Evolutionary conservation across 2,113 vertebrate species (phyloP), one percentile per base, ranked within the genome.

Genomic region (Anguilla rostrata): DNA sequence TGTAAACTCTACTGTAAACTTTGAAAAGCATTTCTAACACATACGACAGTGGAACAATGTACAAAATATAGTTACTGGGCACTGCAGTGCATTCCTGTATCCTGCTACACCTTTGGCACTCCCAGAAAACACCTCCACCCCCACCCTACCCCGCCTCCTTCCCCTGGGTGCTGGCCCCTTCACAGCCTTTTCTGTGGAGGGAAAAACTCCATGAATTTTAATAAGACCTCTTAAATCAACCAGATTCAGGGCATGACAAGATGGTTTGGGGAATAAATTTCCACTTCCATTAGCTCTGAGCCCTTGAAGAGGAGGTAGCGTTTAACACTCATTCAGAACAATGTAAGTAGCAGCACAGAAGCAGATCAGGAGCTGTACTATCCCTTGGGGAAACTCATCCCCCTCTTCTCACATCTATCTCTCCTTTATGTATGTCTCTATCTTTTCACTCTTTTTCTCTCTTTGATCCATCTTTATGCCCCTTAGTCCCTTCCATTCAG

Each of bases 151-250:
- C 41, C 9, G 5, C 41, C 81, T 81, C 39, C 79, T 41, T 81
- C 39, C 79, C 18, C 79, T 22, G 18, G 18, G 14, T 6, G 20
- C 39, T 16, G 8, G 18, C 43, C 41, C n/a, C 43, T 43, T 53
- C 78, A 8, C 46, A 18, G 78, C 8, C n/a, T 75, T 53, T 75
- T 57, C n/a, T 78, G 1, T 22, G 8, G 60, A 5, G 39, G 40
- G 39, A 79, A 75, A 79, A 85, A 16, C 75, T 39, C 82, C n/a
- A 39, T 86, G 89, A 88, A 88, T 88, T 86, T 87, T 78, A 89
- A 87, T 66, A 79, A 57, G 84, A 78, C 82, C 81, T 81, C 82
- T 82, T 86, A 81, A 57, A 86, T 78, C 56, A 63, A 79, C 78
- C 82, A 82, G 81, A 78, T 83, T 89, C 57, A 80, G 85, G 63